A percentile compares a stretch with the other conserved stretches of the same genome.
phyloP scores from a whole-genome alignment of 2,797 vertebrate species.

The Lindbergichthys nudifrons region DNA sequence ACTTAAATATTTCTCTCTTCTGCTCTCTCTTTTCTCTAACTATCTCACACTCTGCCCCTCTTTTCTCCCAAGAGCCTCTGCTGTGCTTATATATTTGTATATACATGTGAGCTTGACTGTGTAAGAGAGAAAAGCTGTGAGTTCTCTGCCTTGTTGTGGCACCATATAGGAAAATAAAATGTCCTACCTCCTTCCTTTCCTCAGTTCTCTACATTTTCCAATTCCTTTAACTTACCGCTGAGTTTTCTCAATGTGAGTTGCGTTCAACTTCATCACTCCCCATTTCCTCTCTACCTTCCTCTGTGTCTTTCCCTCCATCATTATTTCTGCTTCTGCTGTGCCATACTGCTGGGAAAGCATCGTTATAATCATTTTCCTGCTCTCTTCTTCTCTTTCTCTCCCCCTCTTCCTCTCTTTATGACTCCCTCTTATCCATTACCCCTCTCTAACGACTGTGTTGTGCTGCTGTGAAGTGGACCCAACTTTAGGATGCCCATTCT shows the following conservation, averaged over 20 bases:
- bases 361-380: conserved; percentile 65
- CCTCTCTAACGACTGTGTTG: conserved; percentile 64
- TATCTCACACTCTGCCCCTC: conserved; percentile 11
- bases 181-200: conserved; percentile 21
- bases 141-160: conserved; percentile 35
- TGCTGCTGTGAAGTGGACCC: conserved; percentile 67
- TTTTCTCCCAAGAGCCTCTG: conserved; percentile 19
- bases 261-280: conserved; percentile 46
- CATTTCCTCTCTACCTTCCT: conserved; percentile 27
- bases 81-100: conserved; percentile 40
- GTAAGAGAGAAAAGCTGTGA: neutral
- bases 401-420: conserved; percentile 49
- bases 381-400: conserved; percentile 37
- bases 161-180: neutral
- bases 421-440: conserved; percentile 71
- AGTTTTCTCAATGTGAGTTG: conserved; percentile 54
- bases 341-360: conserved; percentile 66
- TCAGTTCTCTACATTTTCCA: conserved; percentile 25
- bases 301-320: conserved; percentile 57
- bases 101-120: neutral
- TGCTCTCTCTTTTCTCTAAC: conserved; percentile 21
- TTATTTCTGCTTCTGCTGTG: conserved; percentile 70
- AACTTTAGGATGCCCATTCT: conserved; percentile 51
- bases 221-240: conserved; percentile 47
- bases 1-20: conserved; percentile 69